phyloP scores from a whole-genome alignment of 1,140 invertebrate species.

The Neomicropteryx cornuta region DNA sequence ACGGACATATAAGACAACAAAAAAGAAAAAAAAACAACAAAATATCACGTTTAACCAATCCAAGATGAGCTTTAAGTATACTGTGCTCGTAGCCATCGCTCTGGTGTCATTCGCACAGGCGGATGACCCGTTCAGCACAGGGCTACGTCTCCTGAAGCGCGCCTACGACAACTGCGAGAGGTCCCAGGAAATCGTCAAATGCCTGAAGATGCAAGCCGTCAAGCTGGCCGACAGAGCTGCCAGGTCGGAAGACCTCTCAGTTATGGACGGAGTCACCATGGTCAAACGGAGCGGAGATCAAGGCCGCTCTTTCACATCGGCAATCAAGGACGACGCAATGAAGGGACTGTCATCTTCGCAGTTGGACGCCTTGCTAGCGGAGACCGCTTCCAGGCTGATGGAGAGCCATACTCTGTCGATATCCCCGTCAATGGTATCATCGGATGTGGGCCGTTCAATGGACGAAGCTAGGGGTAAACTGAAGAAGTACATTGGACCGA shows the following conservation, averaged over 20 bases:
- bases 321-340: slow-evolving; percentile 31
- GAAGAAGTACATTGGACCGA: slow-evolving; percentile 42
- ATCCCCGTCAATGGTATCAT: slow-evolving; percentile 33
- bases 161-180: slow-evolving; percentile 49
- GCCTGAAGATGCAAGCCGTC: slow-evolving; percentile 53
- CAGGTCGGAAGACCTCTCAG: slow-evolving; percentile 45
- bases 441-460: slow-evolving; percentile 17
- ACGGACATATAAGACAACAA: too few species aligned
- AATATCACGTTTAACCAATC: slow-evolving; percentile 1
- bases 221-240: slow-evolving; percentile 51
- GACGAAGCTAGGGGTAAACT: slow-evolving; percentile 45
- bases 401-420: slow-evolving; percentile 48
- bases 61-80: slow-evolving; percentile 9
- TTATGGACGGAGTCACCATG: slow-evolving; percentile 48
- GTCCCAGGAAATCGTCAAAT: slow-evolving; percentile 49
- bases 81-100: slow-evolving; percentile 19
- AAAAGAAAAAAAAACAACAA: too few species aligned
- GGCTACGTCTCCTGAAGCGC: slow-evolving; percentile 36
- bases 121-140: slow-evolving; percentile 23
- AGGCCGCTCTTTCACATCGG: slow-evolving; percentile 28
- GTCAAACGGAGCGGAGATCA: slow-evolving; percentile 25
- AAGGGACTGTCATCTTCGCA: slow-evolving; percentile 40
- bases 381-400: slow-evolving; percentile 42
- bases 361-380: slow-evolving; percentile 44
- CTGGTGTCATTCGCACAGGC: slow-evolving; percentile 18